Base-by-base conservation (phyloP, 2,888 invertebrate genomes). In the Onchidella celtica region DNA sequence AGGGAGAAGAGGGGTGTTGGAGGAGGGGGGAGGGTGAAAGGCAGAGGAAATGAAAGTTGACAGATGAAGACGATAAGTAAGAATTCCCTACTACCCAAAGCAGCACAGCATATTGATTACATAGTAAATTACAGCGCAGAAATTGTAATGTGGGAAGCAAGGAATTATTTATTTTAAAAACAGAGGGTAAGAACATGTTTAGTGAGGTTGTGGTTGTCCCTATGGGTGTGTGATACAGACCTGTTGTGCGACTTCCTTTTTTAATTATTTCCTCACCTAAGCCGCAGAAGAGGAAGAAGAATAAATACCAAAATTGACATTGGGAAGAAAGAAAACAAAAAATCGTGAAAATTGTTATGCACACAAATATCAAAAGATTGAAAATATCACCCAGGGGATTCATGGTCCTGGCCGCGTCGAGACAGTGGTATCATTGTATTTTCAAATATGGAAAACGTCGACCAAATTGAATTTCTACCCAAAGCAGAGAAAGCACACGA, bases 211-310 rank as follows among this genome's bases (percentile, higher is more conserved):
- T 21, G n/a, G 61, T 21, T 21, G 6, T 9, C 14, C 61, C 6
- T 61, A 14, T 61, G 6, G 14, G 61, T 47, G 47, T 11, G 17
- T 6, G 29, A 78, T 78, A 78, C 77, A 78, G 77, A 79, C 79
- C 79, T 79, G 72, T 38, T 55, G 47, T 59, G n/a, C 79, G 69
- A 27, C 21, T 55, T 79, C 72, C 79, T 61, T 79, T 79, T 73
- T 79, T 79, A 11, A 65, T 29, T 27, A 24, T 70, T 4, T 47
- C 65, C 72, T 73, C 32, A 72, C 72, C 72, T 72, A 63, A 0
- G 79, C 79, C 24, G 79, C 70, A 47, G n/a, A 63, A 21, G 32
- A 65, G 72, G 69, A 69, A 63, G 63, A 72, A n/a, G 73, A 73
- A 34, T 72, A 1, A 21, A 36, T 40, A n/a, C n/a, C n/a, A n/a